phyloP scores from a whole-genome alignment of 2,113 vertebrate species.

The Sigmodon hispidus region DNA sequence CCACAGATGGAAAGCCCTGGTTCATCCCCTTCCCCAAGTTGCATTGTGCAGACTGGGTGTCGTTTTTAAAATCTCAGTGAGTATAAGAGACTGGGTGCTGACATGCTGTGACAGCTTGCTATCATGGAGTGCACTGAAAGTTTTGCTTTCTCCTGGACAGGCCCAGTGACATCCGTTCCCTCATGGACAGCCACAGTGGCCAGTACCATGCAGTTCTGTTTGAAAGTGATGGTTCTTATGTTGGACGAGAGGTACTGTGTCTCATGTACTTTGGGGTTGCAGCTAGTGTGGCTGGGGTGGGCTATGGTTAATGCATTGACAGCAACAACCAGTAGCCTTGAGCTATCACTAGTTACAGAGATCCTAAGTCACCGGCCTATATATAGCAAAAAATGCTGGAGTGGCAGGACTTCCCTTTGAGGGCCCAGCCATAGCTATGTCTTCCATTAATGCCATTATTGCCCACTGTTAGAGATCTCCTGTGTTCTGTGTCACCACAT shows the following conservation, averaged over 20 bases:
- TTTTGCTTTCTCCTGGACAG: conserved; percentile 76
- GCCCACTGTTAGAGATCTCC: accelerated
- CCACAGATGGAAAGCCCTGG: background rate
- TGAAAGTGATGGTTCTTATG: conserved; percentile 87
- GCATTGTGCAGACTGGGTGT: accelerated
- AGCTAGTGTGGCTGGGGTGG: background rate
- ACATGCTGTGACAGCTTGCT: accelerated
- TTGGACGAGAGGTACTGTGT: conserved; percentile 89
- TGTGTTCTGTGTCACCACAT: background rate
- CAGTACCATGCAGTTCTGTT: conserved; percentile 88
- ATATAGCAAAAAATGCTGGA: background rate
- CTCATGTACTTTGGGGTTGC: accelerated
- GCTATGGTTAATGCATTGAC: accelerated
- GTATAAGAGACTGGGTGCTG: accelerated
- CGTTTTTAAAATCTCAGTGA: accelerated
- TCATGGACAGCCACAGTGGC: conserved; percentile 78
- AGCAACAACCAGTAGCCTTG: accelerated
- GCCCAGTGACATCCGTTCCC: conserved; percentile 81
- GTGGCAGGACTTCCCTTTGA: no score
- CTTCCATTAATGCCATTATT: background rate
- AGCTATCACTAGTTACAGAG: accelerated
- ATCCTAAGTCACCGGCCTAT: accelerated
- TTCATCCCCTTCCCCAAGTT: background rate
- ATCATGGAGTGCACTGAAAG: background rate
- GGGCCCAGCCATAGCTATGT: accelerated